Evolutionary conservation across 2,888 invertebrate genomes (phyloP).

Genomic region (Tetheella fluctuosa): DNA sequence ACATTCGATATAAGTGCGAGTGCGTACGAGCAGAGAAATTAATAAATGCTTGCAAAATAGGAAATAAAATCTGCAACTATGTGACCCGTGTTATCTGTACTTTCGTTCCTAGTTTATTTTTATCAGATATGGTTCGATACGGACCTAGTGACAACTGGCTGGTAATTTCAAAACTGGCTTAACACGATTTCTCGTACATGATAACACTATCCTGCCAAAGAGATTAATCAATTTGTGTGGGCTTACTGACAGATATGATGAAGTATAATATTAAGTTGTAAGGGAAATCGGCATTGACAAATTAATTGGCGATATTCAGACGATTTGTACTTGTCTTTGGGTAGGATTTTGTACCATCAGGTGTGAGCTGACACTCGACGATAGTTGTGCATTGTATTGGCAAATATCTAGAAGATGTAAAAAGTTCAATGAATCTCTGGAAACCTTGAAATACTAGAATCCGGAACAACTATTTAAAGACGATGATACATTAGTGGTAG

Average conservation of each 20-base stretch:
- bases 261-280: neutral
- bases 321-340: neutral
- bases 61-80: neutral
- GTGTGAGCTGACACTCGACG: neutral
- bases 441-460: no score
- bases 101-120: conserved; percentile 6
- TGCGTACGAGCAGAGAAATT: no score
- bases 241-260: neutral
- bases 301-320: neutral
- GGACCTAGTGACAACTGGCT: neutral
- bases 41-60: neutral
- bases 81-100: neutral
- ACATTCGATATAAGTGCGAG: no score
- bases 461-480: no score
- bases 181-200: conserved; percentile 10
- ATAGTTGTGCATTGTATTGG: no score
- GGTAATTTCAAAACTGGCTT: conserved; percentile 5
- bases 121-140: conserved; percentile 2
- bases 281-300: neutral
- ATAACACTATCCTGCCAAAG: neutral
- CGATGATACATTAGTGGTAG: no score
- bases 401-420: neutral
- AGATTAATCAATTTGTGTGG: conserved; percentile 3
- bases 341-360: neutral
- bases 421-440: neutral